Evolutionary conservation across 2,888 invertebrate genomes (phyloP).

Genomic region (Heterodera filipjevi): DNA sequence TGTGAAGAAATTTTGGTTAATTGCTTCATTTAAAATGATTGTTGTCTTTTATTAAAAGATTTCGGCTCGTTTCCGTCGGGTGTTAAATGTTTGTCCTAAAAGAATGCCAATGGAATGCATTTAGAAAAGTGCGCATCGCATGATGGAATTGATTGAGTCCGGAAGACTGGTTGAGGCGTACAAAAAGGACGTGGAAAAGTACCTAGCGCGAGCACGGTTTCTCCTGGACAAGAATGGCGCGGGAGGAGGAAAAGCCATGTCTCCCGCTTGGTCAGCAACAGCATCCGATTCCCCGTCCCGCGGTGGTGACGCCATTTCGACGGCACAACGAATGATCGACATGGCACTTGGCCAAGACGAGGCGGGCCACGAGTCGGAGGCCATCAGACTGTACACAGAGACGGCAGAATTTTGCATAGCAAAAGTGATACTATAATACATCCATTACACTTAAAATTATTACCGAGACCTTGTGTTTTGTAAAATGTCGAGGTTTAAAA

Average conservation of each 20-base stretch:
- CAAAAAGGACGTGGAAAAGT: constrained; percentile 49
- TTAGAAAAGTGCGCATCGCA: constrained; percentile 45
- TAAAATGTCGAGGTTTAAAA: too few species aligned
- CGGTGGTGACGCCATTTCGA: neutral
- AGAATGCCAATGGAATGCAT: constrained; percentile 2
- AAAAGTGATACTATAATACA: constrained; percentile 63
- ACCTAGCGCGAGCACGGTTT: constrained; percentile 65
- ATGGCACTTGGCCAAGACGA: constrained; percentile 87
- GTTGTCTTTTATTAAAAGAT: too few species aligned
- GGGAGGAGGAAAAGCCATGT: neutral
- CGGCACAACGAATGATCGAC: constrained; percentile 75
- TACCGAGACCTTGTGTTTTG: too few species aligned
- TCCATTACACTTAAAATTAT: neutral
- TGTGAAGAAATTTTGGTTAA: too few species aligned
- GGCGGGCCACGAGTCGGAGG: constrained; percentile 75
- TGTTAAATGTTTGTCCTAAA: too few species aligned
- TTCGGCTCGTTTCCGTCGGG: too few species aligned
- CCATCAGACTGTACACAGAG: constrained; percentile 80
- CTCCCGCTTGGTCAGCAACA: constrained; percentile 23
- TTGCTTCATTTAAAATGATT: too few species aligned
- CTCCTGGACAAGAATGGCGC: neutral
- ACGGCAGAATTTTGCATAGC: constrained; percentile 83
- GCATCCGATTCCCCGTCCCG: constrained; percentile 64
- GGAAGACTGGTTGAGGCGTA: constrained; percentile 22
- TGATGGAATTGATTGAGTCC: constrained; percentile 33